A percentile compares a stretch with the other conserved stretches of the same genome.
Evolutionary conservation across 2,113 vertebrate species (phyloP).

Genomic region (Baryphthengus martii): DNA sequence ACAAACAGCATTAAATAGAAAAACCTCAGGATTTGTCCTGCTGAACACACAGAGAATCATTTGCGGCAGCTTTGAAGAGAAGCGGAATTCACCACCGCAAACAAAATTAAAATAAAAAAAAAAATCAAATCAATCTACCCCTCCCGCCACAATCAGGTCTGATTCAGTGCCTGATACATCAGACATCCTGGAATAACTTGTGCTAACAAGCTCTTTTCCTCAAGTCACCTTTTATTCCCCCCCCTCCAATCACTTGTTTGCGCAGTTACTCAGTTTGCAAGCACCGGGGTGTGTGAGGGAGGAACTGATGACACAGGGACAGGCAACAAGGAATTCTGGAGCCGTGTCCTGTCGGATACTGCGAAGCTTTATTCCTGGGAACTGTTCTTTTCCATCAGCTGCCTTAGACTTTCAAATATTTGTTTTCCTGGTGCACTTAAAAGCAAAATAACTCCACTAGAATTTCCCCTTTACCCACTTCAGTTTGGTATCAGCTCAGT

Average conservation of each 20-base stretch:
- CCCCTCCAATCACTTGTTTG: background rate
- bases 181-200: background rate
- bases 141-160: background rate
- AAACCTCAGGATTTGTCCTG: background rate
- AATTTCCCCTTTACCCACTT: background rate
- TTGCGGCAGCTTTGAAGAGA: background rate
- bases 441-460: background rate
- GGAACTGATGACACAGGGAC: background rate
- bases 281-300: background rate
- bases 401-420: background rate
- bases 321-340: background rate
- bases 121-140: background rate
- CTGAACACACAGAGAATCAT: background rate
- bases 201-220: background rate
- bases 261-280: background rate
- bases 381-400: background rate
- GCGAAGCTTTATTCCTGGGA: background rate
- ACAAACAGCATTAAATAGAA: background rate
- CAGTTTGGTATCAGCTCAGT: background rate
- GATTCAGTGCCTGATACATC: conserved; percentile 12
- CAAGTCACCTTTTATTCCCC: background rate
- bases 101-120: too few relatives aligned
- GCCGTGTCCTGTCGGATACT: background rate
- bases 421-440: background rate
- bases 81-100: background rate